Evolutionary conservation across 2,797 vertebrate species (phyloP).

Genomic region (Artibeus jamaicensis): DNA sequence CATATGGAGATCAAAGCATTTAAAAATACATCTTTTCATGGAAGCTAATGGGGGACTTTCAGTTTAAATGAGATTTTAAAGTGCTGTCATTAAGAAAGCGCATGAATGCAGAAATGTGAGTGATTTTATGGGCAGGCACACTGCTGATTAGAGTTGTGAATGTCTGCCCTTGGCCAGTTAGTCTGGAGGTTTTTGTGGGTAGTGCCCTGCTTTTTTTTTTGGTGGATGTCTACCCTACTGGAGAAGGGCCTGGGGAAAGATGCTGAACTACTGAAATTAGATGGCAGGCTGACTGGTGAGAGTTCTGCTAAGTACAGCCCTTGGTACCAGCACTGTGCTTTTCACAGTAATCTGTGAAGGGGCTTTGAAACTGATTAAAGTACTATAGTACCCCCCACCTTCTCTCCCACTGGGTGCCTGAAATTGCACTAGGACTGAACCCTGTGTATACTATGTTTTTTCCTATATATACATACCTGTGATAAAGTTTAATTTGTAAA

Average conservation of each 20-base stretch:
- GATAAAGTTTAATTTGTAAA: not conserved
- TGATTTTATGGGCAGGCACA: slow-evolving; percentile 5
- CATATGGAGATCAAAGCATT: slow-evolving; percentile 28
- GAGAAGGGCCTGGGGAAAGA: not conserved
- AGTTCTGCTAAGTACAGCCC: not conserved
- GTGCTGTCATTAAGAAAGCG: not conserved
- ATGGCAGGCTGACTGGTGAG: not conserved
- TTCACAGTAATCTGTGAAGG: not conserved
- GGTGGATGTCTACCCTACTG: not conserved
- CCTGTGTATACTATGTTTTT: not conserved
- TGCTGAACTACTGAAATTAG: not conserved
- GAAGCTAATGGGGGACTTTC: slow-evolving; percentile 34
- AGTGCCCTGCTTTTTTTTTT: not conserved
- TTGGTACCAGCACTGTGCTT: not conserved
- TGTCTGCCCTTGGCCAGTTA: not conserved
- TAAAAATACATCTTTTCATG: slow-evolving; percentile 42
- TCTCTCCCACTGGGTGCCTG: not conserved
- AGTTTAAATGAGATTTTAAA: slow-evolving; percentile 49
- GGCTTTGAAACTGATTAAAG: not conserved
- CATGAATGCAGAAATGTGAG: slow-evolving; percentile 15
- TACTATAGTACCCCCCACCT: not conserved
- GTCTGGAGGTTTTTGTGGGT: not conserved
- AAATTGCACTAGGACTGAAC: not conserved
- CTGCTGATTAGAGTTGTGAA: not conserved
- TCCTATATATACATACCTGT: not conserved